These are phyloP conservation scores for Rattus rattus DNA, from an alignment of 2,113 vertebrate species.

Conservation along the genomic window DNA sequence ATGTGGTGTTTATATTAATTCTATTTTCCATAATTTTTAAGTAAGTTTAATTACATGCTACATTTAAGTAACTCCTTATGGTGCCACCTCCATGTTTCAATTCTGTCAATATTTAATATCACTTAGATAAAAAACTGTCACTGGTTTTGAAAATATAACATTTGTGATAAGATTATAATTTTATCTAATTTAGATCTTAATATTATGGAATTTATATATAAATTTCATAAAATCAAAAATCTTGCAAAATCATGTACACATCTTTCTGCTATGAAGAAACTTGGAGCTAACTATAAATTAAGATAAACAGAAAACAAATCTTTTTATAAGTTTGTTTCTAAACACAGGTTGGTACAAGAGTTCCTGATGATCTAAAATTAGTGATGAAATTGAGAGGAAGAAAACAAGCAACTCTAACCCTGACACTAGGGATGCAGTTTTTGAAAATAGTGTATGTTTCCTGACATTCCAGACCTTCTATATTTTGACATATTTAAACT, in stretches of 20 bases:
- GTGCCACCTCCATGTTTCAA: accelerated
- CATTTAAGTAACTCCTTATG: not conserved
- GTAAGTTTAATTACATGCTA: not conserved
- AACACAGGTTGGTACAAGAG: not conserved
- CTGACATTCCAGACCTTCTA: not conserved
- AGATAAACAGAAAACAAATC: not conserved
- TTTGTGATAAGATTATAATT: not conserved
- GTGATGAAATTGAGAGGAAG: not conserved
- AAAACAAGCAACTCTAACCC: not conserved
- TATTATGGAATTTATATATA: too few species aligned
- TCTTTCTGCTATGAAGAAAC: not conserved
- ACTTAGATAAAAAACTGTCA: not conserved
- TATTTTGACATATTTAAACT: not conserved
- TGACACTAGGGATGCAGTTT: not conserved
- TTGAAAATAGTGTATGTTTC: not conserved
- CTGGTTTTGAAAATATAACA: not conserved
- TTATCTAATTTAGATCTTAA: too few species aligned
- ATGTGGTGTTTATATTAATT: not conserved
- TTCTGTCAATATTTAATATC: not conserved
- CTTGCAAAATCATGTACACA: not conserved
- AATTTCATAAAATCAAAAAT: not conserved
- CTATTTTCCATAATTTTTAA: not conserved
- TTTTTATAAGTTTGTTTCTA: not conserved
- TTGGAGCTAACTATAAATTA: not conserved
- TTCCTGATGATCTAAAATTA: not conserved